A percentile compares a stretch with the other conserved stretches of the same genome.
These are phyloP conservation scores for Sarcophaga peregrina DNA, from an alignment of 1,140 invertebrate genomes.

Conservation along the genomic window DNA sequence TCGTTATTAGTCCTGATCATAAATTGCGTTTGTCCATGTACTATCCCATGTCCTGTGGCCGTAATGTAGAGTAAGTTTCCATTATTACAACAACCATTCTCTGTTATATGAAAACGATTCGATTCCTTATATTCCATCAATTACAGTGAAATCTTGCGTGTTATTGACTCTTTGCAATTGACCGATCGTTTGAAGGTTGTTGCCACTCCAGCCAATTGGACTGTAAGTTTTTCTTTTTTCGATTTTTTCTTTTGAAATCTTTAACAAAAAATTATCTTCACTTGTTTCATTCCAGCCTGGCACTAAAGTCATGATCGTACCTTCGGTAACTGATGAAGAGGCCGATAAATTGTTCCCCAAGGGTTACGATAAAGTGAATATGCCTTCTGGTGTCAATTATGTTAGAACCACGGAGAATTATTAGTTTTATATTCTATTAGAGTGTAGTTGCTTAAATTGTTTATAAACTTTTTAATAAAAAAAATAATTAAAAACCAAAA, in stretches of 20 bases:
- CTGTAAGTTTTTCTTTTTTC: slow-evolving; percentile 70
- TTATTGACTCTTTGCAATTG: slow-evolving; percentile 89
- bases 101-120: too few relatives aligned
- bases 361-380: slow-evolving; percentile 73
- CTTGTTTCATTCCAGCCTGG: slow-evolving; percentile 71
- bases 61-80: slow-evolving; percentile 88
- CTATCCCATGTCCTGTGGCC: slow-evolving; percentile 90
- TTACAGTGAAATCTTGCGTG: slow-evolving; percentile 86
- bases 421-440: slow-evolving; percentile 54
- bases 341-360: slow-evolving; percentile 78
- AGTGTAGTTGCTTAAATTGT: too few relatives aligned
- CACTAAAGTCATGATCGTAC: slow-evolving; percentile 85
- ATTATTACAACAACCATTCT: not conserved
- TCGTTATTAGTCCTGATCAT: slow-evolving; percentile 88
- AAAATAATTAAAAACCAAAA: too few relatives aligned
- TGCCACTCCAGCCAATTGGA: slow-evolving; percentile 89
- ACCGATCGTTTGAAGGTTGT: slow-evolving; percentile 79
- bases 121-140: slow-evolving; percentile 6
- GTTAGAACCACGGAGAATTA: slow-evolving; percentile 81
- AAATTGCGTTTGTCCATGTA: slow-evolving; percentile 84
- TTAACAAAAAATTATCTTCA: not conserved
- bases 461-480: too few relatives aligned
- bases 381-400: slow-evolving; percentile 86
- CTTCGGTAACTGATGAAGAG: slow-evolving; percentile 78
- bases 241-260: not conserved